Conservation (phyloP, 2,888 invertebrate genomes). For the Noctua comes region DNA sequence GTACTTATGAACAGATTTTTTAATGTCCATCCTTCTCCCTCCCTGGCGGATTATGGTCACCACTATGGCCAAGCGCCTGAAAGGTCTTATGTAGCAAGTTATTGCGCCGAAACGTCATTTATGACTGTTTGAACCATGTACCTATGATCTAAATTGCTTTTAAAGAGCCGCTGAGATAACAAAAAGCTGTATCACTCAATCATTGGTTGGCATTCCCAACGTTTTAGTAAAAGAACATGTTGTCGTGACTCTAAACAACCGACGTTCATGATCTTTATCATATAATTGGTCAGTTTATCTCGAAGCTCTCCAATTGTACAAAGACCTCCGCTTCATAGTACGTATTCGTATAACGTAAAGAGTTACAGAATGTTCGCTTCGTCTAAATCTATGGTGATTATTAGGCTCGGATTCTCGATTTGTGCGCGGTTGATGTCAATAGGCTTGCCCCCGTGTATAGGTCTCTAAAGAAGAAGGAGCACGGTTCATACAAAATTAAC, state of each 20-base stretch:
- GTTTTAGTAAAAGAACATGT: constrained; percentile 21
- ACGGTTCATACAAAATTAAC: too few relatives aligned
- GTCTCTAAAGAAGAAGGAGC: too few relatives aligned
- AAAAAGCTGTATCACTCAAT: constrained; percentile 1
- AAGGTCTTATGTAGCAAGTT: neutral
- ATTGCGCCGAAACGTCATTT: neutral
- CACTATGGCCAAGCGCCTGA: neutral
- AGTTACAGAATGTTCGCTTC: neutral
- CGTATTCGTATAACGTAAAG: neutral
- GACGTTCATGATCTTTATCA: constrained; percentile 27
- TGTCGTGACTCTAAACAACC: constrained; percentile 22
- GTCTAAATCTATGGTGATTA: neutral
- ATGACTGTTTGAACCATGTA: neutral
- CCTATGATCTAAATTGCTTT: neutral
- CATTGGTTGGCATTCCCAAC: constrained; percentile 6
- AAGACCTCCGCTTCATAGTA: constrained; percentile 8
- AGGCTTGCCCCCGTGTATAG: neutral
- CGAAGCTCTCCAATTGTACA: constrained; percentile 47
- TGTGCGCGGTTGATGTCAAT: neutral
- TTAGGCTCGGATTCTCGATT: neutral
- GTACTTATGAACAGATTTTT: neutral
- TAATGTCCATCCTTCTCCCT: neutral
- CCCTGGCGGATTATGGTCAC: neutral
- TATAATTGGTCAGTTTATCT: constrained; percentile 51
- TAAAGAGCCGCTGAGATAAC: neutral